These are phyloP conservation scores for Rhamphomyia laevipes DNA, from an alignment of 2,888 invertebrate species.

Conservation along the genomic window DNA sequence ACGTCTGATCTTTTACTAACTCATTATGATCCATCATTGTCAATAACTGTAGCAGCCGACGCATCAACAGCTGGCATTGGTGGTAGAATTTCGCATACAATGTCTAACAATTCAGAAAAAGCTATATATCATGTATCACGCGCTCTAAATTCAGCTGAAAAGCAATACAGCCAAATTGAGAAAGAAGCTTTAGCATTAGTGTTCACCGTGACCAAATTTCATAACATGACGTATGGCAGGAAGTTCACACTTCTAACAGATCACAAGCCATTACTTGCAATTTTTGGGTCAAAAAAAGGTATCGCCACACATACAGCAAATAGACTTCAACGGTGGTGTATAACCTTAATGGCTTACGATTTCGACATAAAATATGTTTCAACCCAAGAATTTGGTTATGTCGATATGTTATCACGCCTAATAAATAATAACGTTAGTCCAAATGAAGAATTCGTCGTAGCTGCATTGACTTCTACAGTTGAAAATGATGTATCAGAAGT, in stretches of 20 bases:
- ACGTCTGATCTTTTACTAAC: constrained; percentile 8
- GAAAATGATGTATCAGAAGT: too few relatives aligned
- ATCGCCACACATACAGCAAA: too few relatives aligned
- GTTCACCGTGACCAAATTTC: constrained; percentile 13
- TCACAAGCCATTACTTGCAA: constrained; percentile 28
- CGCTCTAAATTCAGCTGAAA: constrained; percentile 10
- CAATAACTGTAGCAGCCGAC: constrained; percentile 9
- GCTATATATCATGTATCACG: constrained; percentile 10
- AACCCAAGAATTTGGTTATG: constrained; percentile 14
- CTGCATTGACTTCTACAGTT: too few relatives aligned
- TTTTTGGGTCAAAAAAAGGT: constrained; percentile 23
- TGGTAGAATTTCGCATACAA: constrained; percentile 9
- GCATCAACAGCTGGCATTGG: constrained; percentile 10
- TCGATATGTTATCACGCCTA: constrained; percentile 15
- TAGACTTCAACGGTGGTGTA: constrained; percentile 23
- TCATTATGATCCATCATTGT: too few relatives aligned
- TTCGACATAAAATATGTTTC: constrained; percentile 15
- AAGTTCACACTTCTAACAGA: constrained; percentile 23
- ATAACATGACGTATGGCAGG: constrained; percentile 9
- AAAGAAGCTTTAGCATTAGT: constrained; percentile 15
- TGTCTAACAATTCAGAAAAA: constrained; percentile 9
- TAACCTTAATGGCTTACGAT: constrained; percentile 12
- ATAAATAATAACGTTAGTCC: constrained; percentile 4
- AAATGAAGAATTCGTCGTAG: constrained; percentile 6
- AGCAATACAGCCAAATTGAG: constrained; percentile 6